These are phyloP conservation scores for Tetragonisca angustula DNA, from an alignment of 2,888 invertebrate genomes.

Conservation along the genomic window DNA sequence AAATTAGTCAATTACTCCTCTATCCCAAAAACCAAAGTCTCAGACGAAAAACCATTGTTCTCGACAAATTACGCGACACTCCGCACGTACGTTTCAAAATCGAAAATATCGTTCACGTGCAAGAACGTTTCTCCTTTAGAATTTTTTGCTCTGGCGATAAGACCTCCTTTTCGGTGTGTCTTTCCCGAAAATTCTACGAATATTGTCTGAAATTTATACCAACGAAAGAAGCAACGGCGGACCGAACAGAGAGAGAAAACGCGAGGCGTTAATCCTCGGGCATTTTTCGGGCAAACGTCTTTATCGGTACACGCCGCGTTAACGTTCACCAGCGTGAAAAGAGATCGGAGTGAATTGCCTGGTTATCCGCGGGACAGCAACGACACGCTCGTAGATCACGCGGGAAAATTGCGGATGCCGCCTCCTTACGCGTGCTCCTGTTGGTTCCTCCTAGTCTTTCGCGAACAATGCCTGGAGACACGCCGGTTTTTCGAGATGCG, in stretches of 20 bases:
- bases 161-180: too few relatives aligned
- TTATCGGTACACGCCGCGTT: conserved; percentile 12
- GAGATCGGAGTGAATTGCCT: conserved; percentile 29
- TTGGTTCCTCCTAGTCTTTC: not conserved
- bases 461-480: conserved; percentile 34
- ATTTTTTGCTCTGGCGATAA: too few relatives aligned
- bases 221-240: not conserved
- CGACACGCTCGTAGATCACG: conserved; percentile 17
- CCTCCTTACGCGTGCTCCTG: not conserved
- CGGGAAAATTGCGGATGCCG: conserved; percentile 44
- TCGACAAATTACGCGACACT: too few relatives aligned
- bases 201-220: too few relatives aligned
- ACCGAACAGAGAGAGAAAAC: too few relatives aligned
- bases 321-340: conserved; percentile 37
- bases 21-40: too few relatives aligned
- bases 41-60: too few relatives aligned
- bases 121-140: too few relatives aligned
- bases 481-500: conserved; percentile 47
- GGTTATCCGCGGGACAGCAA: conserved; percentile 27
- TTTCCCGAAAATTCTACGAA: too few relatives aligned
- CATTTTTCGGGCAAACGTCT: not conserved
- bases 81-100: too few relatives aligned
- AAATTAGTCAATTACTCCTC: too few relatives aligned
- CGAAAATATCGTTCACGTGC: too few relatives aligned
- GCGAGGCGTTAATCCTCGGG: not conserved